Conservation (phyloP, 2,797 vertebrate genomes). For the Knipowitschia caucasica region DNA sequence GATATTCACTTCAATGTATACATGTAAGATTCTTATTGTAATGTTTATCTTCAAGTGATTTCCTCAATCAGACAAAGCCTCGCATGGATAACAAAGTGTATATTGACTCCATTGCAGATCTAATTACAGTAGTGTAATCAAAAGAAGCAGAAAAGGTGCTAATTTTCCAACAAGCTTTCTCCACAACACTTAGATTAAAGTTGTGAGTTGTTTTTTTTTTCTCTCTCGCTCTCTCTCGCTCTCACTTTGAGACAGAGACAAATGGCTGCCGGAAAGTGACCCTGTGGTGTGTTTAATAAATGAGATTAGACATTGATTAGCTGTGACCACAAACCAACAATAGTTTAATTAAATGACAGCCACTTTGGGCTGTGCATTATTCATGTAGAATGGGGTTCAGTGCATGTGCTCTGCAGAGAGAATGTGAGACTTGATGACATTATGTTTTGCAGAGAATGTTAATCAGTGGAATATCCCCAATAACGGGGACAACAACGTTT, state of each 20-base stretch:
- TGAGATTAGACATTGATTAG: conserved; percentile 60
- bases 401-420: conserved; percentile 32
- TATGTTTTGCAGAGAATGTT: conserved; percentile 50
- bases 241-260: conserved; percentile 45
- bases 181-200: conserved; percentile 25
- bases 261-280: conserved; percentile 47
- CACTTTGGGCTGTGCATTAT: conserved; percentile 49
- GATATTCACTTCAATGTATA: too few relatives aligned
- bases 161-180: conserved; percentile 20
- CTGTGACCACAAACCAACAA: conserved; percentile 57
- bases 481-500: too few relatives aligned
- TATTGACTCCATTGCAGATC: background rate
- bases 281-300: conserved; percentile 57
- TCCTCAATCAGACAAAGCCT: too few relatives aligned
- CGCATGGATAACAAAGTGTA: background rate
- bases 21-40: too few relatives aligned
- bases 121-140: conserved; percentile 4
- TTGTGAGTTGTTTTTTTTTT: conserved; percentile 6
- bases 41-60: too few relatives aligned
- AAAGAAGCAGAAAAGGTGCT: background rate
- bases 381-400: conserved; percentile 41
- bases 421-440: conserved; percentile 36
- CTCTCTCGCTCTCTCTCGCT: conserved; percentile 14
- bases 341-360: conserved; percentile 60
- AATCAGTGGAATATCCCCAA: too few relatives aligned